Conservation (phyloP, 1,140 invertebrate genomes). For the Palaemon carinicauda region DNA sequence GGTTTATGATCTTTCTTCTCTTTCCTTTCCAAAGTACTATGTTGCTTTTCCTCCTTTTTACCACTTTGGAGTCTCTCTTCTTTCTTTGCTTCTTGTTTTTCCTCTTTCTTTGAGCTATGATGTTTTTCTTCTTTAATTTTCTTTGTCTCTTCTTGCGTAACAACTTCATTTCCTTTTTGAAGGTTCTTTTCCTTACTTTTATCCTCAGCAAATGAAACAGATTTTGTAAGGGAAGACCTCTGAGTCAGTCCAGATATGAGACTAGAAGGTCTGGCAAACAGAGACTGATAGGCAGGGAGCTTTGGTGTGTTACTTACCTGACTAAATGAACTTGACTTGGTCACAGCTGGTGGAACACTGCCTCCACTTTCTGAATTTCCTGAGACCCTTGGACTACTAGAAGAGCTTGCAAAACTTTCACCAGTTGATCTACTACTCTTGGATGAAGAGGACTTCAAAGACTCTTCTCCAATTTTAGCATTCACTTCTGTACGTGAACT, state of each 20-base stretch:
- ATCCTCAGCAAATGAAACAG: conserved; percentile 26
- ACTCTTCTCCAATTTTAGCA: too few species aligned
- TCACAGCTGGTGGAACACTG: neutral
- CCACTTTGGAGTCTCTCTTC: conserved; percentile 6
- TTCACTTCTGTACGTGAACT: neutral
- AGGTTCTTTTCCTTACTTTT: too few species aligned
- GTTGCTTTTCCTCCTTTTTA: conserved; percentile 45
- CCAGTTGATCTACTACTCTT: too few species aligned
- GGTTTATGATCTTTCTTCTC: neutral
- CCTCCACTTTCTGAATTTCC: neutral
- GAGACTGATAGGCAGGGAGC: conserved; percentile 15
- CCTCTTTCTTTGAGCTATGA: neutral
- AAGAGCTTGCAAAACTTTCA: too few species aligned
- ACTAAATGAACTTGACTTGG: neutral
- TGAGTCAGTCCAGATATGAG: conserved; percentile 34
- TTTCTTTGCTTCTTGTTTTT: conserved; percentile 23
- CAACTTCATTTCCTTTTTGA: neutral
- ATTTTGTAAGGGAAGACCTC: conserved; percentile 31
- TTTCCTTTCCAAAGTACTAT: neutral
- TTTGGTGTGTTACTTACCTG: neutral
- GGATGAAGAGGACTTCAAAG: too few species aligned
- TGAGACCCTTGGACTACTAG: neutral
- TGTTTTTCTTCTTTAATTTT: neutral
- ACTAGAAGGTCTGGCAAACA: conserved; percentile 36
- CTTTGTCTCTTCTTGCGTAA: neutral